Percentiles rank a stretch among this genome's conserved stretches.
Conservation (phyloP, 2,888 invertebrate species). For the Noctua janthina region DNA sequence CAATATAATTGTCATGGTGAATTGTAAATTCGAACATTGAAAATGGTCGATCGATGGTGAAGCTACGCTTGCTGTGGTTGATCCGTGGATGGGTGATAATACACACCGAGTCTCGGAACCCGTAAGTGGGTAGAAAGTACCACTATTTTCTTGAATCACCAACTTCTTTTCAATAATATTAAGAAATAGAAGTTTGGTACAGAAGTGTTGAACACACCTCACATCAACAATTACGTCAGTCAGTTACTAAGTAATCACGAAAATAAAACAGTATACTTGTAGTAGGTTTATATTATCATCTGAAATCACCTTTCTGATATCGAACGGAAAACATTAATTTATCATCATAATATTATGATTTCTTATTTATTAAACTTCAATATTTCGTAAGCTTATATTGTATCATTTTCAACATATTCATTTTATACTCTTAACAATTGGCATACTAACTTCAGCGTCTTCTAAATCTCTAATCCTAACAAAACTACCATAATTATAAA, state of each 20-base stretch:
- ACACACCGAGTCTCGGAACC: too few relatives aligned
- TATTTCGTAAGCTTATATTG: too few relatives aligned
- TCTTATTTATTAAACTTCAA: too few relatives aligned
- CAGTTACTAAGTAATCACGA: not conserved
- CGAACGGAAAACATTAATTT: too few relatives aligned
- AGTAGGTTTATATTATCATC: not conserved
- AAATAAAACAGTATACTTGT: constrained; percentile 15
- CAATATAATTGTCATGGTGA: not conserved
- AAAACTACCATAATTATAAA: constrained; percentile 55
- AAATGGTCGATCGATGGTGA: not conserved
- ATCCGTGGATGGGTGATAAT: not conserved
- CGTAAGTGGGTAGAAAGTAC: too few relatives aligned
- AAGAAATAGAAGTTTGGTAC: not conserved
- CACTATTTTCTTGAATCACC: too few relatives aligned
- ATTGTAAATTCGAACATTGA: not conserved
- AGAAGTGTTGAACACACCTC: not conserved
- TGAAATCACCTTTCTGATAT: not conserved
- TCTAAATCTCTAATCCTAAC: constrained; percentile 5
- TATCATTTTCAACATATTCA: not conserved
- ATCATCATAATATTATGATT: too few relatives aligned
- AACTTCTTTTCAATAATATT: not conserved
- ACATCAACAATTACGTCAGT: not conserved
- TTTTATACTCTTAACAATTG: constrained; percentile 34
- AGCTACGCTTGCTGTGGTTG: not conserved
- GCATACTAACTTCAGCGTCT: constrained; percentile 21